Evolutionary conservation across 2,797 vertebrate species (phyloP).

Genomic region (Acanthurus lineatus): DNA sequence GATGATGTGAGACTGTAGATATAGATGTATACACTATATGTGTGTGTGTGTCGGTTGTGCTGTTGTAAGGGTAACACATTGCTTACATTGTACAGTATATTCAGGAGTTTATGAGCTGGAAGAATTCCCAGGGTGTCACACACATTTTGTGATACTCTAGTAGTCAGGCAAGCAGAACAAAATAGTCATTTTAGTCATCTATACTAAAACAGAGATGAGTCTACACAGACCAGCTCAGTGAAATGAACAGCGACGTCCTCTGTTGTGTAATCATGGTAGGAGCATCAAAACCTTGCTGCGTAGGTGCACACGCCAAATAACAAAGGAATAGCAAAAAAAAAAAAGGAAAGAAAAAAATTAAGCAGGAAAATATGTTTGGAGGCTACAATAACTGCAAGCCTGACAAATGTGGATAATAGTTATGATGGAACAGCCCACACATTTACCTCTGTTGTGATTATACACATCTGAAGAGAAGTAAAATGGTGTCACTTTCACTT

Average conservation of each 20-base stretch:
- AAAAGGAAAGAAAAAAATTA: slow-evolving; percentile 1
- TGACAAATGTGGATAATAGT: not conserved
- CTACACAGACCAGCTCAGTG: not conserved
- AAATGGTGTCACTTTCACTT: slow-evolving; percentile 67
- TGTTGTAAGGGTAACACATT: not conserved
- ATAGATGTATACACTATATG: no score
- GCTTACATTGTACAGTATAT: not conserved
- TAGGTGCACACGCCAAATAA: slow-evolving; percentile 17
- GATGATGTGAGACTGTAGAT: no score
- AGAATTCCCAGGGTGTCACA: not conserved
- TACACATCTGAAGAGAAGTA: slow-evolving; percentile 56
- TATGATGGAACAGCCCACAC: slow-evolving; percentile 43
- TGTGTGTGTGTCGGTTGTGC: no score
- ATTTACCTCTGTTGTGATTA: slow-evolving; percentile 57
- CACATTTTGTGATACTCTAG: not conserved
- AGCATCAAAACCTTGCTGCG: slow-evolving; percentile 12
- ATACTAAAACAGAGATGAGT: not conserved
- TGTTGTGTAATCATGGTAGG: slow-evolving; percentile 21
- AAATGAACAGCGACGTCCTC: slow-evolving; percentile 3
- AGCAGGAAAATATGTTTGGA: slow-evolving; percentile 14
- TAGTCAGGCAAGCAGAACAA: not conserved
- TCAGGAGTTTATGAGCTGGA: not conserved
- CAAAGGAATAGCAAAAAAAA: slow-evolving; percentile 13
- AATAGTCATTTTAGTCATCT: not conserved
- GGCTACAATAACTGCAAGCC: not conserved